phyloP scores from a whole-genome alignment of 2,113 vertebrate species.

The Antechinus flavipes region DNA sequence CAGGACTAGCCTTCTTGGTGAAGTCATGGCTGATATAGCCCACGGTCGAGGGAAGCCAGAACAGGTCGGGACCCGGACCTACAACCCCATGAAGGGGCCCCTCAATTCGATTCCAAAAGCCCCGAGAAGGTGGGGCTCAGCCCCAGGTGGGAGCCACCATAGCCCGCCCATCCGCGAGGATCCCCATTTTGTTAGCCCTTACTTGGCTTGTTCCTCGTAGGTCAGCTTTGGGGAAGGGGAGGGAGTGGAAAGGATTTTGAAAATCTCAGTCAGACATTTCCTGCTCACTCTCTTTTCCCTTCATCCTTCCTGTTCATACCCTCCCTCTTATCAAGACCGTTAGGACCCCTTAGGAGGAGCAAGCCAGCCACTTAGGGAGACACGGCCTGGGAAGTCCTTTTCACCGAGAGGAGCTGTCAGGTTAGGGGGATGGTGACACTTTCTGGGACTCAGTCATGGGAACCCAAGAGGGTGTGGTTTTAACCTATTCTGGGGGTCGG shows the following conservation, averaged over 20 bases:
- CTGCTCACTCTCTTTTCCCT: background rate
- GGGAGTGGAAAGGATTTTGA: background rate
- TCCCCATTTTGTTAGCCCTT: background rate
- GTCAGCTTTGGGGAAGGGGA: background rate
- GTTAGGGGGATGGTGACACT: background rate
- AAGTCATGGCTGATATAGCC: constrained; percentile 88
- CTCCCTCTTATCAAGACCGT: background rate
- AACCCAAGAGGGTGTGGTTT: background rate
- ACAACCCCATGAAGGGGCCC: constrained; percentile 8
- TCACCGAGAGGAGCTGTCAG: background rate
- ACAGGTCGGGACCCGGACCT: constrained; percentile 89
- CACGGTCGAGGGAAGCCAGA: constrained; percentile 86
- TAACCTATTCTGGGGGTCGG: background rate
- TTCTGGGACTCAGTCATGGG: background rate
- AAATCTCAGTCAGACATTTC: background rate
- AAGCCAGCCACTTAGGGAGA: background rate
- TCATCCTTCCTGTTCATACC: background rate
- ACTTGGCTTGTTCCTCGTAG: background rate
- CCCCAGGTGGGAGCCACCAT: background rate
- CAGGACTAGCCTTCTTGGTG: constrained; percentile 85
- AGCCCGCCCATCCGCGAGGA: background rate
- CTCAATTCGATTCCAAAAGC: background rate
- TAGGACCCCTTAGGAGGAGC: background rate
- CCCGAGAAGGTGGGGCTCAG: accelerated
- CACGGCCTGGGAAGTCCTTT: background rate